Evolutionary conservation across 2,888 invertebrate species (phyloP), one percentile per base, ranked within the genome.

Genomic region (Gibbula magus): DNA sequence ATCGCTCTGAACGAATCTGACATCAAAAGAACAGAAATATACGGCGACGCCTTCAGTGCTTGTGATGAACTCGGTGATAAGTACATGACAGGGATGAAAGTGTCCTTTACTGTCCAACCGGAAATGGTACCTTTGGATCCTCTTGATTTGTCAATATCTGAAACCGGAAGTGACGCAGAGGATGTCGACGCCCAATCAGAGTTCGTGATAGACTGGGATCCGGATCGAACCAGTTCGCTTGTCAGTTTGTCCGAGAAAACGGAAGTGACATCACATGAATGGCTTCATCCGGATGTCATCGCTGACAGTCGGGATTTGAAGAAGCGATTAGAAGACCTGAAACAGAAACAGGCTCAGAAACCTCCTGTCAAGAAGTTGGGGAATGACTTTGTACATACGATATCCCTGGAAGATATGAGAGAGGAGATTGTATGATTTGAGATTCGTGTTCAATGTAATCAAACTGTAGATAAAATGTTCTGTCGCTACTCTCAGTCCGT

Each of bases 111-210:
- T 7, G 75, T 88, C 20, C 78, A 80, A n/a, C 87, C 87, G 0
- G 84, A 83, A 66, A 32, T 77, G 13, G 45, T 79, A 5, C 77
- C 79, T 29, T n/a, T 79, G 13, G 81, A 81, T n/a, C 83, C 81
- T 16, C 53, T 80, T 32, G 79, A 82, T 22, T 20, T 79, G 45
- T 82, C 82, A 10, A 16, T 79, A 29, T 80, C 56, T 22, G 82
- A 80, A 39, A 75, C 67, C 61, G 75, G 66, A 20, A 87, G 86
- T 80, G 87, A 87, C 67, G 39, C 81, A n/a, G 84, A 81, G 18
- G 87, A 87, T 20, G 84, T 86, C 32, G 85, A 86, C 32, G 87
- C 87, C 53, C 80, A 85, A 35, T 86, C 86, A 0, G 87, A 87
- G 75, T 87, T 87, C 76, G 83, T 84, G 29, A 83, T 87, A 22